Conservation (phyloP, 2,113 vertebrate genomes). For the Gyps fulvus region DNA sequence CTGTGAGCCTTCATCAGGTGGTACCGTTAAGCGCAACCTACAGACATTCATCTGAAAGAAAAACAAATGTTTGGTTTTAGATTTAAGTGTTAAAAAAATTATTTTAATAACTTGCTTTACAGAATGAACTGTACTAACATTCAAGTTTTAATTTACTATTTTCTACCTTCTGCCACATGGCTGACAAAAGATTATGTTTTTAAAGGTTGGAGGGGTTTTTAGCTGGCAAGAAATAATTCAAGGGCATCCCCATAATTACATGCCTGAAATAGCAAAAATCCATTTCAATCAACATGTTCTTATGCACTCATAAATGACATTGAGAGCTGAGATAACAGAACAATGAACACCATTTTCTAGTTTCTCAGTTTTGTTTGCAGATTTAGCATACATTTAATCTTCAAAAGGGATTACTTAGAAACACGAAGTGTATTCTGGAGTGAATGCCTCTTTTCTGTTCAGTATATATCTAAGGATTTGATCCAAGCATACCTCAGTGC, state of each 20-base stretch:
- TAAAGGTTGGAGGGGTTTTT: neutral
- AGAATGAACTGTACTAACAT: neutral
- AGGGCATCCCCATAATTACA: neutral
- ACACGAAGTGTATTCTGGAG: neutral
- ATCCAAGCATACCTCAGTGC: neutral
- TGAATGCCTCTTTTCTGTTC: neutral
- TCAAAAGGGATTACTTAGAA: neutral
- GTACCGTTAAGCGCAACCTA: constrained; percentile 87
- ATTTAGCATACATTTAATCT: neutral
- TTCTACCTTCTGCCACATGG: neutral
- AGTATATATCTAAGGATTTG: neutral
- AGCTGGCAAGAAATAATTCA: neutral
- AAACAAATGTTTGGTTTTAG: neutral
- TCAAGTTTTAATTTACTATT: neutral
- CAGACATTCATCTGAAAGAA: constrained; percentile 82
- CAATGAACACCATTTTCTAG: neutral
- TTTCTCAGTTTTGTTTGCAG: neutral
- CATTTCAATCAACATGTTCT: neutral
- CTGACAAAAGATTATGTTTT: neutral
- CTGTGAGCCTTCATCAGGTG: constrained; percentile 70
- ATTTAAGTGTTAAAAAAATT: neutral
- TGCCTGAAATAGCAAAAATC: neutral
- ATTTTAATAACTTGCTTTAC: neutral
- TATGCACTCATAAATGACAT: neutral
- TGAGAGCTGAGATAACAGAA: neutral